These are phyloP conservation scores for Coregonus clupeaformis DNA, from an alignment of 2,113 vertebrate species.

Conservation along the genomic window DNA sequence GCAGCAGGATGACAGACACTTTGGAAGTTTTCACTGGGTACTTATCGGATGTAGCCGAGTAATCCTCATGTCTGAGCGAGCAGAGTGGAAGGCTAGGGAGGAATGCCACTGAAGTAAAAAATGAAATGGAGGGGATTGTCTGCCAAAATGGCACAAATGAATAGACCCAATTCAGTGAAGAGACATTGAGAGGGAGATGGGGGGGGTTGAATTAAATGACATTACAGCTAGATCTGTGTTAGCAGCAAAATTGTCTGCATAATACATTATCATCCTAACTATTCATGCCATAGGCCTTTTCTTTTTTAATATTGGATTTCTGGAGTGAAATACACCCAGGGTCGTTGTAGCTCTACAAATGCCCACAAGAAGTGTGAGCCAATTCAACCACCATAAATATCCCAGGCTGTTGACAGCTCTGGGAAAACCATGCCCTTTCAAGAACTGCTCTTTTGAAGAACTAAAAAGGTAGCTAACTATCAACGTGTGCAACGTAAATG, in stretches of 20 bases:
- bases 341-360: not conserved
- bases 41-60: not conserved
- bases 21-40: constrained; percentile 1
- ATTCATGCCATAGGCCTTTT: not conserved
- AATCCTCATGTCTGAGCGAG: not conserved
- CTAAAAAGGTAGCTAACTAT: not conserved
- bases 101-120: constrained; percentile 2
- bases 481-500: not conserved
- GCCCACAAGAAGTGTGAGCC: not conserved
- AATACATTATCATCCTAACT: not conserved
- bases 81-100: not conserved
- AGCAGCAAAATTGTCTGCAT: not conserved
- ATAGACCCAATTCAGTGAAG: not conserved
- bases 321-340: too few species aligned
- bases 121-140: constrained; percentile 6
- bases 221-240: not conserved
- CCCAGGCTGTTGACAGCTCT: not conserved
- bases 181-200: not conserved
- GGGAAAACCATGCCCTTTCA: not conserved
- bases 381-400: not conserved
- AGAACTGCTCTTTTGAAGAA: not conserved
- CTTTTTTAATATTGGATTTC: not conserved
- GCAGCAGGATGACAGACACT: not conserved
- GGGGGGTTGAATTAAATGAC: not conserved
- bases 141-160: not conserved